Evolutionary conservation across 2,888 invertebrate genomes (phyloP), one percentile per base, ranked within the genome.

Genomic region (Iselma pallidipennis): DNA sequence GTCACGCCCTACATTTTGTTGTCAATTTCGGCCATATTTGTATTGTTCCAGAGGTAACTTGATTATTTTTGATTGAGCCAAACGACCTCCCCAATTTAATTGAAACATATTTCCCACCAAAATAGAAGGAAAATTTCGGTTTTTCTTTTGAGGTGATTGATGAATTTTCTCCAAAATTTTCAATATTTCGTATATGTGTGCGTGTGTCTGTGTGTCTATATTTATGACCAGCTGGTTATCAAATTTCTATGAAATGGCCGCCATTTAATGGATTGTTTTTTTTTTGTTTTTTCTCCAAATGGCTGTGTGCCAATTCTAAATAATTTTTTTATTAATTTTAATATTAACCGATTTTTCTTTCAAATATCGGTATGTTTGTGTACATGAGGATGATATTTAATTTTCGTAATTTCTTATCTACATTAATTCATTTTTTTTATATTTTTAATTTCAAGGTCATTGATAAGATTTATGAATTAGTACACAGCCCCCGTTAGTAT

Each of bases 61-160:
- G 66, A 66, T 65, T 54, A 65, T 64, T 59, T 66, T 67, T 63
- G 31, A 37, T 50, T 37, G 49, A 29, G 42, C 14, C 56, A 33
- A 49, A 26, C 51, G 37, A 23, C 19, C 49, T 3, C 49, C 12
- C n/a, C 49, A 49, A n/a, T n/a, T n/a, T 29, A 28, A 76, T 76
- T 69, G 77, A 76, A 76, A 73, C 78, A 76, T 78, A 76, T 77
- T 78, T 76, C 76, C 62, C 62, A 57, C 59, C 51, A 19, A 23
- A 57, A 49, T 49, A 21, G 55, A 48, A 56, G n/a, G n/a, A n/a
- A n/a, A n/a, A n/a, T n/a, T n/a, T n/a, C n/a, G n/a, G n/a, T n/a
- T n/a, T n/a, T n/a, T n/a, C n/a, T n/a, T n/a, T n/a, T n/a, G n/a
- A n/a, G n/a, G n/a, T n/a, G n/a, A n/a, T n/a, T n/a, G n/a, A n/a